Evolutionary conservation across 2,797 vertebrate species (phyloP), one percentile per base, ranked within the genome.

Genomic region (Microhierax caerulescens): DNA sequence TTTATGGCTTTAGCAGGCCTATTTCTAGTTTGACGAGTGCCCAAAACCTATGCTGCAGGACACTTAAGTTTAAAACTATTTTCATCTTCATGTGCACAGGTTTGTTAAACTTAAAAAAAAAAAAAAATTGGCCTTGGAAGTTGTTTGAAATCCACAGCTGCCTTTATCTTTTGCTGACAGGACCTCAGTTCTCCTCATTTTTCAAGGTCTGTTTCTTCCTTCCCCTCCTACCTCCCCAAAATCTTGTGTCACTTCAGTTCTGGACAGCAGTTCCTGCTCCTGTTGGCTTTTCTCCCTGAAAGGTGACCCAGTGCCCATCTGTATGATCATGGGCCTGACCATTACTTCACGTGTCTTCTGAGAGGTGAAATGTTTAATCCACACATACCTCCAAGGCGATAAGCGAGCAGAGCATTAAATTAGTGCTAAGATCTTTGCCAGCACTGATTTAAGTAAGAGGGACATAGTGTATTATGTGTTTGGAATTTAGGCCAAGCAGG

Each of bases 311-410:
- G 22, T 37, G n/a, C 14, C n/a, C 54, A 45, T 32, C 34, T 39
- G 13, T 28, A 3, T 1, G 2, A n/a, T 85, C 77, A 20, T 6
- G 21, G 48, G 69, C 43, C 77, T 85, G 90, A 63, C 85, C 65
- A n/a, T 17, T 59, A 43, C 54, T 56, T 90, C 69, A 34, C 14
- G 2, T 75, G 34, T 74, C 37, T 90, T 88, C 74, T 37, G 53
- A 91, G 81, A 76, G 54, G 45, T 76, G 63, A 91, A 85, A 63
- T 72, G 37, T 93, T 93, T 94, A 93, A 97, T 93, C 90, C 75
- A 48, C 77, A 24, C 8, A 6, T 68, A 34, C 89, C 86, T 88
- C 65, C 53, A 48, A 83, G 56, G 86, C 27, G 7, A 1, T 72
- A 87, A 89, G 72, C 0, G n/a, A 96, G 78, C 60, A 90, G 69